Conservation (phyloP, 2,888 invertebrate genomes). For the Ferdinandea cuprea region DNA sequence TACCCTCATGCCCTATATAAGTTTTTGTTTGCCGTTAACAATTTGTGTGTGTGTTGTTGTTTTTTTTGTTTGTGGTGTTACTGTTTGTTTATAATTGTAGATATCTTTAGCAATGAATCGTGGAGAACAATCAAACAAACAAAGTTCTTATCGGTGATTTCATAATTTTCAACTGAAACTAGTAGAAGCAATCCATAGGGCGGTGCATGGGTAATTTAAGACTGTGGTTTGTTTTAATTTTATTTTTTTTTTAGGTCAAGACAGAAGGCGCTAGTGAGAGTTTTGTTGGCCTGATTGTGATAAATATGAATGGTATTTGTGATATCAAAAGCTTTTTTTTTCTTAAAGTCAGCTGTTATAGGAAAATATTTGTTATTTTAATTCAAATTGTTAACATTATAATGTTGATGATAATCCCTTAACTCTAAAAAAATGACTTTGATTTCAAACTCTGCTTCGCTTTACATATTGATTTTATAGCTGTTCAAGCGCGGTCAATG, state of each 20-base stretch:
- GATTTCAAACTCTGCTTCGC: too few species aligned
- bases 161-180: slow-evolving; percentile 47
- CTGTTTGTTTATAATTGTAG: slow-evolving; percentile 2
- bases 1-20: slow-evolving; percentile 65
- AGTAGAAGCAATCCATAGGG: slow-evolving; percentile 38
- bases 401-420: too few species aligned
- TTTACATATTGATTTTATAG: too few species aligned
- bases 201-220: slow-evolving; percentile 36
- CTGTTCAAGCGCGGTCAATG: too few species aligned
- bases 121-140: slow-evolving; percentile 9
- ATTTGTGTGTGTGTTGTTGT: slow-evolving; percentile 9
- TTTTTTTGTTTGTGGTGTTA: background rate
- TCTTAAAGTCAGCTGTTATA: too few species aligned
- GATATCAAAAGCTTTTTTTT: background rate
- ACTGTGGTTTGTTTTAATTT: slow-evolving; percentile 5
- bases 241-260: slow-evolving; percentile 39
- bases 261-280: slow-evolving; percentile 28
- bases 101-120: slow-evolving; percentile 35
- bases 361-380: background rate
- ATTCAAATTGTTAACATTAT: too few species aligned
- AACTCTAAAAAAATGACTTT: too few species aligned
- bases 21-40: too few species aligned
- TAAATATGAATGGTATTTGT: slow-evolving; percentile 25
- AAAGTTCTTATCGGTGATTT: slow-evolving; percentile 52
- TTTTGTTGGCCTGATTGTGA: slow-evolving; percentile 20